Conservation (phyloP, 2,888 invertebrate genomes). For the Xanthia icteritia region DNA sequence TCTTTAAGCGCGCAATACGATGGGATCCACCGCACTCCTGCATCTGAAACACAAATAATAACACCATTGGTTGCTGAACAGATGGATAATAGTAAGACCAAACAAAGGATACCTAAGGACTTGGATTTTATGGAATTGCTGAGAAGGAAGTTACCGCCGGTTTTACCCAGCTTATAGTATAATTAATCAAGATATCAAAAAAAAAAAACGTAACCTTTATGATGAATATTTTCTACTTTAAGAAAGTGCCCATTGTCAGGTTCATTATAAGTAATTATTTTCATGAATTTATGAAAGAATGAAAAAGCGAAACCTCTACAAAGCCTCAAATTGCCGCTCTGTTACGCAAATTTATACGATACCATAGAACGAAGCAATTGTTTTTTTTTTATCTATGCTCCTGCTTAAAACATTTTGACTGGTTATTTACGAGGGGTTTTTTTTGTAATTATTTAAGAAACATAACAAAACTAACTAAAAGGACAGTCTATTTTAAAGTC, state of each 20-base stretch:
- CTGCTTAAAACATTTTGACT: too few relatives aligned
- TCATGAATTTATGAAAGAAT: not conserved
- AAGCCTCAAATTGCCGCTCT: not conserved
- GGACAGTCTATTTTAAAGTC: too few relatives aligned
- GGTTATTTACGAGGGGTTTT: too few relatives aligned
- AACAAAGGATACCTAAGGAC: not conserved
- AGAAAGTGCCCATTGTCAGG: too few relatives aligned
- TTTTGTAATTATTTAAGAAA: too few relatives aligned
- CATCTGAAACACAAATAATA: conserved; percentile 90
- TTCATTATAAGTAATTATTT: not conserved
- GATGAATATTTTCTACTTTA: too few relatives aligned
- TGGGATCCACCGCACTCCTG: conserved; percentile 97
- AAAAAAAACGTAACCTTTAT: too few relatives aligned
- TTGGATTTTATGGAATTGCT: not conserved
- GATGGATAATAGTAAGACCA: not conserved
- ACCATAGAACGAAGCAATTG: not conserved
- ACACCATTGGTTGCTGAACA: not conserved
- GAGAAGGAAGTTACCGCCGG: too few relatives aligned
- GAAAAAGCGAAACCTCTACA: not conserved
- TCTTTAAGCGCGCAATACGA: conserved; percentile 97
- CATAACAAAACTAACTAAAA: too few relatives aligned
- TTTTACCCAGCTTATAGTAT: too few relatives aligned
- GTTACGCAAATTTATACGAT: not conserved
- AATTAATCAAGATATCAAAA: too few relatives aligned
- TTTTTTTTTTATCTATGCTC: too few relatives aligned